Base-by-base conservation (phyloP, 2,113 vertebrate species). In the Corythornis madagascariensis region DNA sequence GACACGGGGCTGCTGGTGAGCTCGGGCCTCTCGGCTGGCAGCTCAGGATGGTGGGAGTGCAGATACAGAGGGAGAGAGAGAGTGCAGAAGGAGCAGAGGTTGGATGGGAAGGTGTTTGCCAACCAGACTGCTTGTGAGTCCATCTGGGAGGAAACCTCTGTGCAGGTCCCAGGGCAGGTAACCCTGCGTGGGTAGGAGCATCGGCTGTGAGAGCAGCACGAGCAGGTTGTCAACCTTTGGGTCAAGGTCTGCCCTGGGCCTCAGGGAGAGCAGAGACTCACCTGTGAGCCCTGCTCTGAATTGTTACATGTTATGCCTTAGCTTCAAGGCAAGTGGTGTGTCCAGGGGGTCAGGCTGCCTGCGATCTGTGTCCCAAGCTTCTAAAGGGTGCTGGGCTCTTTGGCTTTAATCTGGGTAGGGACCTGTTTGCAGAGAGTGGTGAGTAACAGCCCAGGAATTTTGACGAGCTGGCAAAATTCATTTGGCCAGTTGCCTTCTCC, bases 401-500 rank as follows among this genome's bases (percentile, higher is more conserved):
- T 11, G 2, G 56, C 69, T 93, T 76, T 74, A 61, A 50, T 65
- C 64, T 2, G 16, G 26, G n/a, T 16, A 48, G 60, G 56, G 77
- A 88, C 80, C 42, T 83, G 42, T 90, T 90, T 88, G 83, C 73
- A 90, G 31, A 80, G 69, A 78, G 76, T 63, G 25, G 26, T 96
- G 92, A 96, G 80, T 94, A 95, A 96, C 3, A 4, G 43, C 73
- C 3, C 28, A 93, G 91, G 94, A 95, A 96, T 96, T 96, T 88
- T 4, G n/a, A 94, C 12, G 35, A 94, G 91, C 83, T 93, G 70
- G 94, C 92, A 94, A 78, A 94, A 94, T 40, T 90, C 16, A 67
- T 60, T 71, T 95, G 94, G 88, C 88, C 0, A 6, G 33, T 33
- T 94, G 94, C 86, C 89, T 38, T 56, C 79, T 67, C 53, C 71